Base-by-base conservation (phyloP, 2,113 vertebrate genomes). In the Thinocorus orbignyianus region DNA sequence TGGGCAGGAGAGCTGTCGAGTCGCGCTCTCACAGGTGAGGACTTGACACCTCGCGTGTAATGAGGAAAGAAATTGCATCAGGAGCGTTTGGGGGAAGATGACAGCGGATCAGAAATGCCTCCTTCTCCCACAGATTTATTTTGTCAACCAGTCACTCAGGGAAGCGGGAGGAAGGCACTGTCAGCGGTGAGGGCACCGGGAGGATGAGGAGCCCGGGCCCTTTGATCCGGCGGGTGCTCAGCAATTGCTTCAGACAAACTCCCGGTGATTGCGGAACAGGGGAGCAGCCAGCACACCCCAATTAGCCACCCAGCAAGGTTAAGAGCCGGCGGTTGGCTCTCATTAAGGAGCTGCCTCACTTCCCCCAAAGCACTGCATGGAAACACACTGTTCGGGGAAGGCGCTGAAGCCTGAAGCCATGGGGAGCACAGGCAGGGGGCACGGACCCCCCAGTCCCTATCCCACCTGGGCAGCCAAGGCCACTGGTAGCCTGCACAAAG, bases 31-130 rank as follows among this genome's bases (percentile, higher is more conserved):
- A 16, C 58, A 72, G 91, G 95, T 81, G 82, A 97, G 94, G 77
- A 87, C 91, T 72, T 96, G 97, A 95, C 84, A 95, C 33, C 86
- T 94, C 31, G 0, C 42, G 41, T 81, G 90, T 96, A 97, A 96
- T 95, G 95, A 97, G 97, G 96, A 97, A 80, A 97, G 96, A 96
- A 98, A 97, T 94, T 22, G 81, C 95, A 95, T 97, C 95, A 96
- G 86, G 86, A 90, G 95, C 96, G 19, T 89, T 98, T 96, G 97
- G 89, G 89, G 87, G 79, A 55, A 94, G 92, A 91, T 93, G 97
- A 97, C 96, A 95, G 88, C 91, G 58, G 97, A 97, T 98, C 97
- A 97, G 91, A 97, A 96, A 61, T 71, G 65, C 92, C 89, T 97
- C 95, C 90, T 96, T 90, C 92, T 96, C 94, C 72, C 93, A 93